Evolutionary conservation across 2,113 vertebrate species (phyloP).

Genomic region (Leptosomus discolor): DNA sequence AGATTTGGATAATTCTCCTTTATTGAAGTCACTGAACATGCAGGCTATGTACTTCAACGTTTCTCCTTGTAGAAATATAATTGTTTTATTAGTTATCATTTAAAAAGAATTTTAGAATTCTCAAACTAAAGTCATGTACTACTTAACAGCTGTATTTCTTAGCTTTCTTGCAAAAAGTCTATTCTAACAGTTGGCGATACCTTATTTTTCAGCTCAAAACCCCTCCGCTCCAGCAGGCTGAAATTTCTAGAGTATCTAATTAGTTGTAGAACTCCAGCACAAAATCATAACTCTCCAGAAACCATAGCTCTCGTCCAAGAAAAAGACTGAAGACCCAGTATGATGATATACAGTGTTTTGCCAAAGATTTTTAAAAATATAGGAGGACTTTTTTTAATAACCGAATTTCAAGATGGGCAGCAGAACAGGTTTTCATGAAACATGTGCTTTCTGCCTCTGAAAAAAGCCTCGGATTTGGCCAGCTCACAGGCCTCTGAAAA

Average conservation of each 20-base stretch:
- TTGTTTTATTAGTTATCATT: neutral
- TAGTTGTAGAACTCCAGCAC: neutral
- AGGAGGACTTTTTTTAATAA: neutral
- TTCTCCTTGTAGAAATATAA: neutral
- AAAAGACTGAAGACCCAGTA: neutral
- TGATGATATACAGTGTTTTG: neutral
- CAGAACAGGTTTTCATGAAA: neutral
- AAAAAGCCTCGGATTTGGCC: neutral
- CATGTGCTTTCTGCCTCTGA: neutral
- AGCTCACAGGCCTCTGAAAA: neutral
- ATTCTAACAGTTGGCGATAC: neutral
- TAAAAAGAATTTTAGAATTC: neutral
- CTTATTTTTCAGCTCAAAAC: neutral
- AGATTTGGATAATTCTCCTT: neutral
- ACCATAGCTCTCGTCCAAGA: neutral
- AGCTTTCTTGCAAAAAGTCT: neutral
- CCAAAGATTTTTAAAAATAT: neutral
- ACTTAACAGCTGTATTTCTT: neutral
- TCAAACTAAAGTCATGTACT: neutral
- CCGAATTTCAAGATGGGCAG: neutral
- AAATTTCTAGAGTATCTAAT: neutral
- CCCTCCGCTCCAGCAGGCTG: neutral
- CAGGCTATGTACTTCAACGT: neutral
- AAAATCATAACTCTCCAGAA: neutral
- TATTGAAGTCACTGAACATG: neutral